phyloP scores from a whole-genome alignment of 2,113 vertebrate species.

The Caranx melampygus region DNA sequence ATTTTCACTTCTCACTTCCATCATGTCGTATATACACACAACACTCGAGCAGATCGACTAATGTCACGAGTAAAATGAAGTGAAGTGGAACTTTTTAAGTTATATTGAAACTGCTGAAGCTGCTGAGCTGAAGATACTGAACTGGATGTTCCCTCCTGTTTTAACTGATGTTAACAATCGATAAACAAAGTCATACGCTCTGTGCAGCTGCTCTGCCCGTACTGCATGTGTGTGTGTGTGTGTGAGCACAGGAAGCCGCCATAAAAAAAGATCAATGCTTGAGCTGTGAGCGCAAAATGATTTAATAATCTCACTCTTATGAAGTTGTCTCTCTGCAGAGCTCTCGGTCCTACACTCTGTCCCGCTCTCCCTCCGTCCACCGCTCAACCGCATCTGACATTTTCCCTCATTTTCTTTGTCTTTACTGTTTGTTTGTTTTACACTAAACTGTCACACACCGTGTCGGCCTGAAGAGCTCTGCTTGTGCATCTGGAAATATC shows the following conservation, averaged over 20 bases:
- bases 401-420: neutral
- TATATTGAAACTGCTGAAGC: neutral
- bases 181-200: neutral
- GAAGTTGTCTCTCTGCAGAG: neutral
- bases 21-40: neutral
- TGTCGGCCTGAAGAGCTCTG: no score
- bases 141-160: no score
- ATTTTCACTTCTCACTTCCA: neutral
- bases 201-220: neutral
- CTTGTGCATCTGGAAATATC: neutral
- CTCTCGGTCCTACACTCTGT: no score
- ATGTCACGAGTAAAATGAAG: neutral
- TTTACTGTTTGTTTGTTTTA: no score
- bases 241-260: neutral
- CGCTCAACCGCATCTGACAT: neutral
- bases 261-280: neutral
- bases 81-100: neutral
- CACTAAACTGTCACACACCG: neutral
- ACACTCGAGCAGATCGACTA: neutral
- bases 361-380: no score
- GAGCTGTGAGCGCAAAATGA: no score
- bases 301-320: neutral
- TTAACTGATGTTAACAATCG: neutral
- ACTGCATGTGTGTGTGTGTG: no score
- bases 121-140: no score